phyloP scores from a whole-genome alignment of 2,797 vertebrate genomes.

The Gouania willdenowi region DNA sequence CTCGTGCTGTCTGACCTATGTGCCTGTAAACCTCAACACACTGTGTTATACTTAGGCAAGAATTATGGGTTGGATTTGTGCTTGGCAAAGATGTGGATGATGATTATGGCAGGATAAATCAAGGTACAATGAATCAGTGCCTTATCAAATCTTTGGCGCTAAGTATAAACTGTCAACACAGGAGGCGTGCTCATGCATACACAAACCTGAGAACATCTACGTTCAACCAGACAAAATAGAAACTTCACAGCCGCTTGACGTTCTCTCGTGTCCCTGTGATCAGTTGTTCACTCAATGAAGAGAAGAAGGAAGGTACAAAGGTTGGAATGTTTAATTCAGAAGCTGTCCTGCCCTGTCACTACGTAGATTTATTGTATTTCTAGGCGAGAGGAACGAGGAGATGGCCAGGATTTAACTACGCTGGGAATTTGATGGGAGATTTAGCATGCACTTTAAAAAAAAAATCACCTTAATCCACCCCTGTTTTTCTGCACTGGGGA shows the following conservation, averaged over 20 bases:
- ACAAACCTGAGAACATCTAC: conserved; percentile 5
- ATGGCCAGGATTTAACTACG: conserved; percentile 55
- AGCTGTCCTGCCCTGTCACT: conserved; percentile 32
- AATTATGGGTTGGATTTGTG: conserved; percentile 52
- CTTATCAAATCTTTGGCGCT: conserved; percentile 56
- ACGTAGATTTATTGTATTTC: conserved; percentile 53
- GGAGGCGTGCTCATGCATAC: conserved; percentile 3
- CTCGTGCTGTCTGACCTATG: conserved; percentile 12
- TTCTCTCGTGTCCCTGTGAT: conserved; percentile 22
- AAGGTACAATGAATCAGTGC: conserved; percentile 58
- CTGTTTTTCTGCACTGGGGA: conserved; percentile 14
- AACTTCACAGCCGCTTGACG: conserved; percentile 4
- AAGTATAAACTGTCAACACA: conserved; percentile 53
- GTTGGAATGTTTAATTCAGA: conserved; percentile 69
- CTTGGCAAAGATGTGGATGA: conserved; percentile 39
- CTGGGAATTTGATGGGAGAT: conserved; percentile 40
- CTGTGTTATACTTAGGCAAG: conserved; percentile 21
- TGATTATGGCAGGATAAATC: conserved; percentile 52
- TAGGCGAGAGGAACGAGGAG: conserved; percentile 37
- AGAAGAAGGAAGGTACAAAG: conserved; percentile 18
- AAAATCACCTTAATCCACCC: conserved; percentile 48
- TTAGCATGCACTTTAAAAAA: conserved; percentile 37
- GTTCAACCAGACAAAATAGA: conserved; percentile 14
- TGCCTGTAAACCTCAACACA: conserved; percentile 13
- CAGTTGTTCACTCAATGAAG: conserved; percentile 18